Conservation (phyloP, 2,113 vertebrate genomes). For the Gavialis gangeticus region DNA sequence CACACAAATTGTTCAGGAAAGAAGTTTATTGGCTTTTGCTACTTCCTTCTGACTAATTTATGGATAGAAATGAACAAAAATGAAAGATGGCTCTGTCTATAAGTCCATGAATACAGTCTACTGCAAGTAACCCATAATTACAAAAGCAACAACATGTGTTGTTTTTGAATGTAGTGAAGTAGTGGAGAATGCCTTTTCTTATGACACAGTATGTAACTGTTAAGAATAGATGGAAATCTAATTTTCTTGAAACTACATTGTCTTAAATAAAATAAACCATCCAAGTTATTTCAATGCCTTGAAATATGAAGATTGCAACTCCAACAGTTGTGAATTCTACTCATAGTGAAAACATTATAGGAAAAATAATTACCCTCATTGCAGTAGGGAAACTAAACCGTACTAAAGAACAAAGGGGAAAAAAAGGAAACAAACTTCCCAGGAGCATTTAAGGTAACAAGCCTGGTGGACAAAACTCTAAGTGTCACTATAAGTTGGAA, state of each 20-base stretch:
- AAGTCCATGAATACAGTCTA: background rate
- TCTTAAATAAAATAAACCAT: background rate
- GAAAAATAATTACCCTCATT: background rate
- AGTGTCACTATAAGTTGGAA: background rate
- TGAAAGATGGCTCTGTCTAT: background rate
- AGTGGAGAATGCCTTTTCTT: background rate
- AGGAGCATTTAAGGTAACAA: background rate
- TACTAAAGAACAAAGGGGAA: background rate
- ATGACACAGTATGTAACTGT: background rate
- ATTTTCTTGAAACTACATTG: background rate
- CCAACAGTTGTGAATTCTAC: background rate
- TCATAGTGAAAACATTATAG: background rate
- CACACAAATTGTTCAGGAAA: slow-evolving; percentile 32
- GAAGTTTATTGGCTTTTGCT: slow-evolving; percentile 3
- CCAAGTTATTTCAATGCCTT: background rate
- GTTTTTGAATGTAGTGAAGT: background rate
- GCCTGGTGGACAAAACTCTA: background rate
- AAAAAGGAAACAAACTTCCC: background rate
- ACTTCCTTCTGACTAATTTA: slow-evolving; percentile 18
- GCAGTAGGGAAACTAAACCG: background rate
- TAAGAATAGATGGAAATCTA: background rate
- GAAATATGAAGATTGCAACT: background rate
- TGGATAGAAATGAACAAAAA: background rate
- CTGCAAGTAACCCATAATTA: background rate
- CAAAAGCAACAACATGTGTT: background rate